Evolutionary conservation across 2,113 vertebrate genomes (phyloP).

Genomic region (Carlito syrichta): DNA sequence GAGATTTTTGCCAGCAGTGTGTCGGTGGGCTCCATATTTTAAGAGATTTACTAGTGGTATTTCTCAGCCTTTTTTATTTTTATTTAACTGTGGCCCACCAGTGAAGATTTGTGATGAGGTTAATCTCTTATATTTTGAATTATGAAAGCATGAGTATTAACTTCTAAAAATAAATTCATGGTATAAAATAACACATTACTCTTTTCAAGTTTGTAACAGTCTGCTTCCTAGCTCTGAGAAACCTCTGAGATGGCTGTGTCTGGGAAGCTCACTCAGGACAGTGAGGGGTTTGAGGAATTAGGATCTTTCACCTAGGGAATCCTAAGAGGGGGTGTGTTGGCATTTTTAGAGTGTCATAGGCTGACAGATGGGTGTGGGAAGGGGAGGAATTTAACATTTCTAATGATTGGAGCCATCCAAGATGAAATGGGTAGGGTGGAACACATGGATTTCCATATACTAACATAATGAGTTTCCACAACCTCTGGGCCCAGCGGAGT

Average conservation of each 20-base stretch:
- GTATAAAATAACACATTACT: neutral
- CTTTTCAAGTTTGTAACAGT: neutral
- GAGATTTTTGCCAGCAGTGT: neutral
- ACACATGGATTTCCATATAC: neutral
- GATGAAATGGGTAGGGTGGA: neutral
- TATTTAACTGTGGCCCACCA: neutral
- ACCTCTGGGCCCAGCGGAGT: neutral
- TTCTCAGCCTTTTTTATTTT: neutral
- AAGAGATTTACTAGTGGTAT: conserved; percentile 35
- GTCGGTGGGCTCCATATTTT: neutral
- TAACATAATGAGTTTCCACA: neutral
- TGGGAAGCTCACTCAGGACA: neutral
- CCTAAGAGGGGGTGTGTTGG: neutral
- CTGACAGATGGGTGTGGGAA: neutral
- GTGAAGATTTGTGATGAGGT: conserved; percentile 29
- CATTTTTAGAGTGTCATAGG: neutral
- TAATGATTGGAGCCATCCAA: neutral
- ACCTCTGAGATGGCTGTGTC: neutral
- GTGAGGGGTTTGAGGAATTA: neutral
- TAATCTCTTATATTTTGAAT: conserved; percentile 33
- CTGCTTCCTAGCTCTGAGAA: neutral
- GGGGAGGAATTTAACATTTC: neutral
- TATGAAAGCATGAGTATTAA: conserved; percentile 36
- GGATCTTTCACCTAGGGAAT: neutral
- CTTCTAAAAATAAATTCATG: conserved; percentile 26